These are phyloP conservation scores for Aphidius gifuensis DNA, from an alignment of 1,140 invertebrate species.

Conservation along the genomic window DNA sequence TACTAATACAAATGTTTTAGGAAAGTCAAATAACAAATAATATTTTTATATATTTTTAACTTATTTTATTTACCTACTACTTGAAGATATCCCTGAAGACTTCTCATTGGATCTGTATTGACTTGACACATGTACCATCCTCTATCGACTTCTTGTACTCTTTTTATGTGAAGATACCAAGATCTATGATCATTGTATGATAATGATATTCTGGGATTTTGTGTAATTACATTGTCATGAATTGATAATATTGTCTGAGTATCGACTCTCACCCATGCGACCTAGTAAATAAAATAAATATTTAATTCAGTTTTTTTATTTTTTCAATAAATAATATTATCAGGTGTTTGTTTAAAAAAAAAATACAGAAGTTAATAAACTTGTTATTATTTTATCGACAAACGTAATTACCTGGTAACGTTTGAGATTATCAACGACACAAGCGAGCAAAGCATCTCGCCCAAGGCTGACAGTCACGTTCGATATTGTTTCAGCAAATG, in stretches of 20 bases:
- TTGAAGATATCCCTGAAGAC: constrained; percentile 79
- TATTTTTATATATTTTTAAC: constrained; percentile 12
- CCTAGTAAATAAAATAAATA: constrained; percentile 54
- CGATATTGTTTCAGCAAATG: constrained; percentile 84
- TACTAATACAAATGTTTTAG: no score
- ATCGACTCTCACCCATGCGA: constrained; percentile 88
- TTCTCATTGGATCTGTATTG: constrained; percentile 83
- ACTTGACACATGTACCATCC: constrained; percentile 86
- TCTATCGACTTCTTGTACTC: constrained; percentile 75
- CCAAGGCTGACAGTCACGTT: constrained; percentile 91
- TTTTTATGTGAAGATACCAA: constrained; percentile 82
- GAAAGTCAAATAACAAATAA: background rate
- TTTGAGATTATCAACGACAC: constrained; percentile 87
- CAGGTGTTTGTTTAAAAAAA: no score
- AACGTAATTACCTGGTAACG: constrained; percentile 74
- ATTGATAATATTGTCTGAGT: constrained; percentile 89
- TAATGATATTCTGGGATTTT: constrained; percentile 81
- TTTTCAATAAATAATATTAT: no score
- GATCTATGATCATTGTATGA: constrained; percentile 85
- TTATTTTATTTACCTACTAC: constrained; percentile 71
- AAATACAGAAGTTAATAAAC: background rate
- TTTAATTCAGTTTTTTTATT: no score
- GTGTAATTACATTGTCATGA: constrained; percentile 83
- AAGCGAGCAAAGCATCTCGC: constrained; percentile 85
- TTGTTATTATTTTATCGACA: background rate